Percentiles rank a stretch among this genome's conserved stretches.
These are phyloP conservation scores for Camponotus floridanus DNA, from an alignment of 1,140 invertebrate genomes.

Conservation along the genomic window DNA sequence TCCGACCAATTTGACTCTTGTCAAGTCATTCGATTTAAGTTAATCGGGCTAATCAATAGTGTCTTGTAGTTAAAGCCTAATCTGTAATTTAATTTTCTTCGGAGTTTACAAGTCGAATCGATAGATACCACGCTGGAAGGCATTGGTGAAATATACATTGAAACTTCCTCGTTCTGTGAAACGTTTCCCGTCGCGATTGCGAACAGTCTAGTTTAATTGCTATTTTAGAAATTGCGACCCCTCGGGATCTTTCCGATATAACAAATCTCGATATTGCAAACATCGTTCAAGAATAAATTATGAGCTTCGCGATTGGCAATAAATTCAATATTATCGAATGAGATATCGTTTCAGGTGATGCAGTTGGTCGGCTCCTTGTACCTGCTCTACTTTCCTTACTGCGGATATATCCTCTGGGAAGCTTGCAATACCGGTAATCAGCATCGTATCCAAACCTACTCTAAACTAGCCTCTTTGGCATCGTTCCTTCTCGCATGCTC, in stretches of 20 bases:
- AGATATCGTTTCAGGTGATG: conserved; percentile 82
- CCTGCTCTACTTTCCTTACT: conserved; percentile 91
- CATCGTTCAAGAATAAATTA: conserved; percentile 1
- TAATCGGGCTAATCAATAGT: conserved; percentile 33
- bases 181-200: conserved; percentile 8
- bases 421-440: conserved; percentile 78
- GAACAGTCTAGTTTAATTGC: background rate
- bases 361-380: conserved; percentile 91
- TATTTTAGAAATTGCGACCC: background rate
- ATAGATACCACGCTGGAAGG: conserved; percentile 33
- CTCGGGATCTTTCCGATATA: background rate
- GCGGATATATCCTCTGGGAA: conserved; percentile 91
- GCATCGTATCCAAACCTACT: conserved; percentile 82
- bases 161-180: conserved; percentile 2
- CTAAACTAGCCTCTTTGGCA: conserved; percentile 88
- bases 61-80: conserved; percentile 26
- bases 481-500: conserved; percentile 89
- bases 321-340: background rate
- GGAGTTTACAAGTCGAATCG: conserved; percentile 52
- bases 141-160: conserved; percentile 10
- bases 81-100: conserved; percentile 46
- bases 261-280: background rate
- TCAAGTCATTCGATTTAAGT: conserved; percentile 15
- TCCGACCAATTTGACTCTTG: conserved; percentile 11
- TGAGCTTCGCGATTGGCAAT: background rate